phyloP scores from a whole-genome alignment of 2,113 vertebrate genomes.

The Amphiprion percula region DNA sequence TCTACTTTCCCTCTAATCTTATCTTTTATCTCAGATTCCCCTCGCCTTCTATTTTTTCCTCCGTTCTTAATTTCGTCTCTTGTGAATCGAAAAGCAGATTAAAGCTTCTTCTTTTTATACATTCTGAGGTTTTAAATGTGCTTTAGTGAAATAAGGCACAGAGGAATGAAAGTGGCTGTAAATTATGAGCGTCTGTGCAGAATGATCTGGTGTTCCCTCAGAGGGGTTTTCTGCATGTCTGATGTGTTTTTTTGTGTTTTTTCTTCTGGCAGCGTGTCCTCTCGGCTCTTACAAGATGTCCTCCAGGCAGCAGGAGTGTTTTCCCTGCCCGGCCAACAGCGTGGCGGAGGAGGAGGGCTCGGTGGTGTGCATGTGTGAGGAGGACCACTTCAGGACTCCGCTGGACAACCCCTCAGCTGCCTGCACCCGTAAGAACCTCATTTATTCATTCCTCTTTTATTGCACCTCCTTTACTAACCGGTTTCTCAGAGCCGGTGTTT shows the following conservation, averaged over 20 bases:
- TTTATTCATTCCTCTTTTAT: not conserved
- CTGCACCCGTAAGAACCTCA: constrained; percentile 88
- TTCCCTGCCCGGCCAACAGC: constrained; percentile 93
- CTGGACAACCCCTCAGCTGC: constrained; percentile 91
- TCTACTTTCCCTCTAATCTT: constrained; percentile 44
- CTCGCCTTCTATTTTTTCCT: constrained; percentile 11
- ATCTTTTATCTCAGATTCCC: constrained; percentile 23
- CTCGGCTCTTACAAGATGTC: constrained; percentile 94
- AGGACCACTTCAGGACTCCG: constrained; percentile 91
- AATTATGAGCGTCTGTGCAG: not conserved
- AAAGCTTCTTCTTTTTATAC: not conserved
- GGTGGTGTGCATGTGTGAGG: constrained; percentile 90
- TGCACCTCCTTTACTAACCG: not conserved
- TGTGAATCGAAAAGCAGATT: constrained; percentile 34
- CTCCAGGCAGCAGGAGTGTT: constrained; percentile 90
- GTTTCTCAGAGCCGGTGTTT: too few species aligned
- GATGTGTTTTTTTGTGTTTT: not conserved
- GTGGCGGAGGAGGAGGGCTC: constrained; percentile 92
- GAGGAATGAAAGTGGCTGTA: not conserved
- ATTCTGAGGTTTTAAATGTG: constrained; percentile 2
- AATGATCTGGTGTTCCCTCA: not conserved
- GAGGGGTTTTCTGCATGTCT: not conserved
- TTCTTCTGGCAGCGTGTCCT: constrained; percentile 88
- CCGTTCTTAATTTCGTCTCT: constrained; percentile 44
- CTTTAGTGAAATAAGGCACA: not conserved